Evolutionary conservation across 1,140 invertebrate genomes (phyloP), one percentile per base, ranked within the genome.

Genomic region (Scaptomyza pallida): DNA sequence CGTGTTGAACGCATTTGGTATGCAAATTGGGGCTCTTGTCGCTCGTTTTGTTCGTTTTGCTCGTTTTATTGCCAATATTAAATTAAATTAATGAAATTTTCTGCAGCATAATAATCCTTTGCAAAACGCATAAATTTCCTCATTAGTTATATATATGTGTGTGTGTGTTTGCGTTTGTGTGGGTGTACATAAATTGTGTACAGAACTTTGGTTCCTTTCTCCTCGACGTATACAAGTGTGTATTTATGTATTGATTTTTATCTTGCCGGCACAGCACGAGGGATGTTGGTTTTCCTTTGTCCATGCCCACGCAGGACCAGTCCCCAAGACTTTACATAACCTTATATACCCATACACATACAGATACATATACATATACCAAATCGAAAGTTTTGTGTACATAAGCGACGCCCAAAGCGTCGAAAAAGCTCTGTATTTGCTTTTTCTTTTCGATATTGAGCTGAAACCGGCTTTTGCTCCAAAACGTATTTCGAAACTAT

Each of bases 81-180:
- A 86, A 86, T 88, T 68, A 82, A 88, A 86, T 86, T 86, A 86
- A 86, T 86, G 78, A 86, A 86, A 86, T 86, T 88, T 86, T 86
- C 82, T 88, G 78, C 82, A 71, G 71, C 83, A 86, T 86, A 86
- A 86, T 86, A 86, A 86, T 88, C 82, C 82, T 86, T 86, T 86
- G 82, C 82, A 89, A 86, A 86, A 86, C 82, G 65, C 82, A 86
- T 86, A 88, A 86, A 86, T 88, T 86, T 82, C 21, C 71, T 78
- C 82, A 86, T 86, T 86, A 82, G n/a, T n/a, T n/a, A n/a, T n/a
- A n/a, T n/a, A n/a, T 70, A 83, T 78, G 67, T 48, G 23, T 59
- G 19, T n/a, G 12, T 57, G 12, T 65, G 33, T 33, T 10, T 79
- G 35, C 52, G 59, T 74, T 60, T 79, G 55, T 83, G 75, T 64